Conservation (phyloP, 2,888 invertebrate genomes). For the Phytoseiulus persimilis region DNA sequence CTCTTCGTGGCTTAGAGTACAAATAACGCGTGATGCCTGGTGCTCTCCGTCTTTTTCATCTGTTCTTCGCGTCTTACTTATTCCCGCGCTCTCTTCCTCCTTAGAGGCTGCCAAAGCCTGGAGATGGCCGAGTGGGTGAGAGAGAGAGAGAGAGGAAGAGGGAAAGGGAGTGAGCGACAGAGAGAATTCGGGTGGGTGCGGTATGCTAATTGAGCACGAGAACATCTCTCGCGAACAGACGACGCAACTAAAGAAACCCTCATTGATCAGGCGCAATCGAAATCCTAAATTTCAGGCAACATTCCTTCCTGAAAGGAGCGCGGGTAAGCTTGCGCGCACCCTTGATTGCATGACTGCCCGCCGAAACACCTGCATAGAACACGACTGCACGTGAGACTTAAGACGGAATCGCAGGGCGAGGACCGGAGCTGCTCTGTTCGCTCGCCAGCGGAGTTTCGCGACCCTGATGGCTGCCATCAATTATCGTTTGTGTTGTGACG, state of each 20-base stretch:
- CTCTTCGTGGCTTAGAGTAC: not conserved
- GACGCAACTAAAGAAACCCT: not conserved
- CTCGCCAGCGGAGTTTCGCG: not conserved
- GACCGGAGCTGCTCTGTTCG: not conserved
- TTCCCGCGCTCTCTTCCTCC: not conserved
- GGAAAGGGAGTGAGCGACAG: not conserved
- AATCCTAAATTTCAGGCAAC: not conserved
- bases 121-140: not conserved
- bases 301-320: not conserved
- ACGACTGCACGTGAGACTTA: not conserved
- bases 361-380: not conserved
- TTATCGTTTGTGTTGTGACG: slow-evolving; percentile 32
- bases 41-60: not conserved
- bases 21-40: not conserved
- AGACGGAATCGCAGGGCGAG: not conserved
- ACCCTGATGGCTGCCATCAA: slow-evolving; percentile 28
- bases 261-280: not conserved
- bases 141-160: not conserved
- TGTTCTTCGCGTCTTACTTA: not conserved
- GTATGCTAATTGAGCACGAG: not conserved
- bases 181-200: not conserved
- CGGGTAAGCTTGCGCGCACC: not conserved
- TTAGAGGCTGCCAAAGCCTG: not conserved
- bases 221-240: slow-evolving; percentile 5
- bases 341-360: not conserved